A percentile compares a stretch with the other conserved stretches of the same genome.
Conservation (phyloP, 64 coral and sea anemone genomes). For the Platygyra sinensis region DNA sequence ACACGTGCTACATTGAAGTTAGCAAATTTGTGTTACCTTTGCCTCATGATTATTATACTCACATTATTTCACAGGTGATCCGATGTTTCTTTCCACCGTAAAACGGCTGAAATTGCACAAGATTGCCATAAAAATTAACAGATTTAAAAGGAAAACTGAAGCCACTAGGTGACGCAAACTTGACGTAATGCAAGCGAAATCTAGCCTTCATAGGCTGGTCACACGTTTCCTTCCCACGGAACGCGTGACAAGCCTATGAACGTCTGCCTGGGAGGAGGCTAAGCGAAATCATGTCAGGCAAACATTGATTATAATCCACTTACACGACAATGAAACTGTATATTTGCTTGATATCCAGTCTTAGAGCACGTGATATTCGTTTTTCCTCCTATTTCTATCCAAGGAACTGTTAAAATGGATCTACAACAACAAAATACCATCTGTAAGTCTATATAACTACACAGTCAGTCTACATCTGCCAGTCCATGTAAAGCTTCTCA, state of each 20-base stretch:
- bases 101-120: slow-evolving; percentile 77
- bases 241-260: too few species aligned
- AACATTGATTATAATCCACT: too few species aligned
- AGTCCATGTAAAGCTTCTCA: too few species aligned
- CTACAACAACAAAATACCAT: slow-evolving; percentile 36
- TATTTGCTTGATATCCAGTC: slow-evolving; percentile 73
- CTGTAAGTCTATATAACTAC: background rate
- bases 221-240: too few species aligned
- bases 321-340: slow-evolving; percentile 98
- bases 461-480: too few species aligned
- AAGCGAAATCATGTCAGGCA: background rate
- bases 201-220: too few species aligned
- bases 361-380: slow-evolving; percentile 81
- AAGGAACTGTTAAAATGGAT: slow-evolving; percentile 92
- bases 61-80: slow-evolving; percentile 81
- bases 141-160: background rate
- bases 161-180: too few species aligned
- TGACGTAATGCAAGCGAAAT: background rate
- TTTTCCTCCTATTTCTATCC: slow-evolving; percentile 96
- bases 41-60: slow-evolving; percentile 43
- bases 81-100: slow-evolving; percentile 97
- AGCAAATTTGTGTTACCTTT: too few species aligned
- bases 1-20: too few species aligned
- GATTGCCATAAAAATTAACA: background rate
- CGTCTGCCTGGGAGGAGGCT: too few species aligned